Percentiles rank a stretch among this genome's conserved stretches.
Conservation (phyloP, 2,797 vertebrate species). For the Lepilemur septentrionalis region DNA sequence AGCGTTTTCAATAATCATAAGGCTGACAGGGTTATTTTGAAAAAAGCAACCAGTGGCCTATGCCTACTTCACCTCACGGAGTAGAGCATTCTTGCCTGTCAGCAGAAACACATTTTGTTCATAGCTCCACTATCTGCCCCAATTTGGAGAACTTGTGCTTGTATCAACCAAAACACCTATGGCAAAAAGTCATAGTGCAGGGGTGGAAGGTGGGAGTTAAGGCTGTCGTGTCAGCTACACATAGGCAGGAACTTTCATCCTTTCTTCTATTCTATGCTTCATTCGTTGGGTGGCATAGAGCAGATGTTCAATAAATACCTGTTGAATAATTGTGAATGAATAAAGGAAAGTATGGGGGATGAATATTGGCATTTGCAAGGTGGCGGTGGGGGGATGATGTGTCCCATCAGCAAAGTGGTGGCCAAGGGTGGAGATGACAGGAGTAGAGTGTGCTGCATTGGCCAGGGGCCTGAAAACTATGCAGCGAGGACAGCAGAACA, state of each 20-base stretch:
- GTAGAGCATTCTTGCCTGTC: background rate
- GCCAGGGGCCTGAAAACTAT: background rate
- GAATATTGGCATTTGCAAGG: background rate
- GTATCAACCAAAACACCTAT: background rate
- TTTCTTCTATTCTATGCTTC: background rate
- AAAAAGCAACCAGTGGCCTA: background rate
- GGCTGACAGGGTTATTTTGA: background rate
- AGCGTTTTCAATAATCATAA: background rate
- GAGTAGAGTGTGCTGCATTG: background rate
- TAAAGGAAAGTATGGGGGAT: background rate
- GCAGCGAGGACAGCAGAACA: background rate
- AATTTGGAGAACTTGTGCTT: background rate
- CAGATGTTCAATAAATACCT: background rate
- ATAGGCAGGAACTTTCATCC: background rate
- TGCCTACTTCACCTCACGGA: background rate
- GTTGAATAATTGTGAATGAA: background rate
- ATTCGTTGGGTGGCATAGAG: background rate
- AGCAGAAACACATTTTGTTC: background rate
- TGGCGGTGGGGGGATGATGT: rapidly evolving
- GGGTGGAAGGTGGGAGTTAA: background rate
- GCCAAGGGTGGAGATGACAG: background rate
- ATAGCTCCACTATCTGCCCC: background rate
- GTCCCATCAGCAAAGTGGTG: background rate
- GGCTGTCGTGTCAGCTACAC: background rate
- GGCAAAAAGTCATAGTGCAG: background rate